Conservation (phyloP, 2,888 invertebrate species). For the Stictocephala bisonia region DNA sequence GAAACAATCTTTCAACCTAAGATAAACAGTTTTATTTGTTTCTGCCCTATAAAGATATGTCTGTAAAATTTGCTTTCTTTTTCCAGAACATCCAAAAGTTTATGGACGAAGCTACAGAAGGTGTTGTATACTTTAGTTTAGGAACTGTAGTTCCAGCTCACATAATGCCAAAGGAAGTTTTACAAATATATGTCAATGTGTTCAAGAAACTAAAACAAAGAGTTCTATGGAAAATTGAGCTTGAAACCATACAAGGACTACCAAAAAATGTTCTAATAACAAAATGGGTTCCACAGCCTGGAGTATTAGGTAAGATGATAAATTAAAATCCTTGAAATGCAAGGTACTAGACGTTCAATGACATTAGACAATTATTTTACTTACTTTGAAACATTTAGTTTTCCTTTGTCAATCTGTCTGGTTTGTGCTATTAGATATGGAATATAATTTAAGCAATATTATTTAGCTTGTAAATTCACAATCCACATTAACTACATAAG, state of each 20-base stretch:
- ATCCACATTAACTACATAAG: no score
- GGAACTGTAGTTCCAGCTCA: slow-evolving; percentile 25
- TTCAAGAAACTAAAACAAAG: slow-evolving; percentile 4
- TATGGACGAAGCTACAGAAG: slow-evolving; percentile 16
- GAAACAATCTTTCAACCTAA: no score
- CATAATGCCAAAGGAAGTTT: not conserved
- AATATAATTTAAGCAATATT: no score
- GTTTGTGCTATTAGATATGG: no score
- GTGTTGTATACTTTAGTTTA: slow-evolving; percentile 28
- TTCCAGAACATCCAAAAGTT: slow-evolving; percentile 21
- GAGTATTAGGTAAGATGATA: slow-evolving; percentile 47
- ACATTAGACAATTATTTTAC: no score
- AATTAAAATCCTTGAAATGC: no score
- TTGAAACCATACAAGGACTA: not conserved
- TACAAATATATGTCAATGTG: slow-evolving; percentile 7
- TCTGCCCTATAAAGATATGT: no score
- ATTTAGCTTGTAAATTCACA: no score
- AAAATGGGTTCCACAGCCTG: slow-evolving; percentile 52
- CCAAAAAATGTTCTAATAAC: slow-evolving; percentile 6
- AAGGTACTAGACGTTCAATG: no score
- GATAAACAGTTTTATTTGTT: no score
- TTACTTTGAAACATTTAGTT: no score
- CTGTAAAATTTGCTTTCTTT: not conserved
- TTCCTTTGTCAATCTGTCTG: no score
- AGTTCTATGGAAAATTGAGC: slow-evolving; percentile 24